phyloP scores from a whole-genome alignment of 2,888 invertebrate species.

The Cryptophagus acutangulus region DNA sequence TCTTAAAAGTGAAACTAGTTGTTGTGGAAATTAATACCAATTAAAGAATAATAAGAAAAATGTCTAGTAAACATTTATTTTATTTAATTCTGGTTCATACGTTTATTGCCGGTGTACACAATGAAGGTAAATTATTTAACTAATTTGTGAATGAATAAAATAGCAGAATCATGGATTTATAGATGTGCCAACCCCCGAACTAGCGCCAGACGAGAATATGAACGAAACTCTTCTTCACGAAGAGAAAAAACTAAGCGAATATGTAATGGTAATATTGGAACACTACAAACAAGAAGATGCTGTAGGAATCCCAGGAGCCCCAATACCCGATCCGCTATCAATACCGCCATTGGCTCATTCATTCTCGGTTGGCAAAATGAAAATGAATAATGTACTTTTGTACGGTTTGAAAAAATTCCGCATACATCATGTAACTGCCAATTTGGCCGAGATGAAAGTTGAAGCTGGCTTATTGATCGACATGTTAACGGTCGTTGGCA shows the following conservation, averaged over 20 bases:
- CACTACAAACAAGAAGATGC: constrained; percentile 80
- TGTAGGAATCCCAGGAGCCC: constrained; percentile 71
- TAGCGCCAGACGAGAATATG: too few relatives aligned
- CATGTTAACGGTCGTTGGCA: constrained; percentile 64
- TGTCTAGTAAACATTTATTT: too few relatives aligned
- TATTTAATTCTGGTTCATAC: too few relatives aligned
- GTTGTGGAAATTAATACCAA: too few relatives aligned
- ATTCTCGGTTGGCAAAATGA: constrained; percentile 63
- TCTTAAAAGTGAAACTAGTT: too few relatives aligned
- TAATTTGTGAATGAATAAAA: too few relatives aligned
- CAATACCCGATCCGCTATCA: constrained; percentile 74
- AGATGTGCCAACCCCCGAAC: too few relatives aligned
- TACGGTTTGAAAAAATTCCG: constrained; percentile 76
- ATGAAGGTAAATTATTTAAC: too few relatives aligned
- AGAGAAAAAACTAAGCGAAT: constrained; percentile 67
- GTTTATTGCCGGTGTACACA: too few relatives aligned
- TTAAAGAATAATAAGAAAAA: too few relatives aligned
- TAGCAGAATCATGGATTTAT: too few relatives aligned
- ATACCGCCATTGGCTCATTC: constrained; percentile 73
- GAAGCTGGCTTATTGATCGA: constrained; percentile 68
- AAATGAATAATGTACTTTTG: constrained; percentile 66
- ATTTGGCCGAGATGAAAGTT: constrained; percentile 73
- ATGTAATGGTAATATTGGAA: constrained; percentile 63
- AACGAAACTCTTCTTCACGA: too few relatives aligned
- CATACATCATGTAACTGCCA: constrained; percentile 64